Evolutionary conservation across 1,140 invertebrate genomes (phyloP).

Genomic region (Magallana angulata): DNA sequence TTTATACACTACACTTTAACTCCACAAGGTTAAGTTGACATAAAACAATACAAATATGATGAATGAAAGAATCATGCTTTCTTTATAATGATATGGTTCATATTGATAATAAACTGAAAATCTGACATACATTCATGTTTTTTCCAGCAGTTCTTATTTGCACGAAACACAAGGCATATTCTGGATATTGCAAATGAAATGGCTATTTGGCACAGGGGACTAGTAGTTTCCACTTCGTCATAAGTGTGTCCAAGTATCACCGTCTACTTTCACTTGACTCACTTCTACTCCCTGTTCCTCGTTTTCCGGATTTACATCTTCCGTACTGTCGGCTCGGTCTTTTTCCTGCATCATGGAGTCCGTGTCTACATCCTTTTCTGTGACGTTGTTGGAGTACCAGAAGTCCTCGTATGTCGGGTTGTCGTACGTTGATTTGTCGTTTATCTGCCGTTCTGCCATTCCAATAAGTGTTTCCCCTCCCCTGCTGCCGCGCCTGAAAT

Average conservation of each 20-base stretch:
- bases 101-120: too few relatives aligned
- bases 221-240: neutral
- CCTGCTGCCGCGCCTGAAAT: slow-evolving; percentile 11
- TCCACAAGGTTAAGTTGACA: too few relatives aligned
- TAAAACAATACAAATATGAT: too few relatives aligned
- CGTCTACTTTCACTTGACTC: neutral
- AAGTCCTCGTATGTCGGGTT: slow-evolving; percentile 28
- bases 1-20: too few relatives aligned
- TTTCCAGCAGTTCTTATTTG: too few relatives aligned
- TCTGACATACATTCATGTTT: too few relatives aligned
- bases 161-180: too few relatives aligned
- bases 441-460: slow-evolving; percentile 3
- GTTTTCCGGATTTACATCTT: slow-evolving; percentile 12
- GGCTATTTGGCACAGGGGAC: slow-evolving; percentile 26
- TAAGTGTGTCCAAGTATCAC: slow-evolving; percentile 34
- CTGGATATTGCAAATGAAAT: neutral
- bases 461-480: slow-evolving; percentile 19
- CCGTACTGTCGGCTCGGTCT: neutral
- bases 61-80: too few relatives aligned
- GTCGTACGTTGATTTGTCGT: slow-evolving; percentile 9
- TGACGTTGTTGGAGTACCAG: slow-evolving; percentile 30
- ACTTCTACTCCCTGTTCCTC: neutral
- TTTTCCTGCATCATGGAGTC: slow-evolving; percentile 39
- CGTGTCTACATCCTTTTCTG: slow-evolving; percentile 6
- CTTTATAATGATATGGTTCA: too few relatives aligned